Evolutionary conservation across 2,888 invertebrate species (phyloP).

Genomic region (Diarsia dahlii): DNA sequence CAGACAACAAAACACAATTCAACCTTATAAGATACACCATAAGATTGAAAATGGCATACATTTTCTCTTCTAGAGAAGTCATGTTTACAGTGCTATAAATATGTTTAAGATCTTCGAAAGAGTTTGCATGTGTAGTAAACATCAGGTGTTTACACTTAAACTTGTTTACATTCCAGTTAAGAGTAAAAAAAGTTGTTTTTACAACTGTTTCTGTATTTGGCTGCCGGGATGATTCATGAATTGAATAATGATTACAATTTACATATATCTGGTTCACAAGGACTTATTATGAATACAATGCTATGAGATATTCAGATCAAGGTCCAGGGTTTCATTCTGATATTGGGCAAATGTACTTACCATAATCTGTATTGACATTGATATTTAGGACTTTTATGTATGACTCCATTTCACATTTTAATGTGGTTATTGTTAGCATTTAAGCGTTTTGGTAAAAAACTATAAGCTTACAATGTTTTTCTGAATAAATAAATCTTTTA

Average conservation of each 20-base stretch:
- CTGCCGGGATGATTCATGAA: not conserved
- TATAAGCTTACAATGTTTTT: no score
- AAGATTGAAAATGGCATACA: conserved; percentile 21
- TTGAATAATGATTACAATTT: not conserved
- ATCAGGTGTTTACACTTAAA: conserved; percentile 33
- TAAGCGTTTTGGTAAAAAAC: no score
- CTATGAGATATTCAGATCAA: not conserved
- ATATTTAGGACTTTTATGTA: no score
- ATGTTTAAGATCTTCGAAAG: conserved; percentile 26
- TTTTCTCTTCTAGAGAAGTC: not conserved
- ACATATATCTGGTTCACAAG: not conserved
- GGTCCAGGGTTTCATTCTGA: not conserved
- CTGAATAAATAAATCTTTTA: no score
- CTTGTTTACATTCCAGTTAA: conserved; percentile 16
- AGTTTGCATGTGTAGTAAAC: conserved; percentile 36
- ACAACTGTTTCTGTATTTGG: not conserved
- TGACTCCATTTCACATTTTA: no score
- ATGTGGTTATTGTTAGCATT: no score
- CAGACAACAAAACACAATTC: not conserved
- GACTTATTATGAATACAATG: not conserved
- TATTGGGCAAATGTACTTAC: not conserved
- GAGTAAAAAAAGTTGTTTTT: conserved; percentile 20
- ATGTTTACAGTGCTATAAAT: conserved; percentile 22
- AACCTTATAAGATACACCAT: accelerated
- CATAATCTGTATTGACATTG: no score